Conservation (phyloP, 2,797 vertebrate species). For the Fratercula arctica region DNA sequence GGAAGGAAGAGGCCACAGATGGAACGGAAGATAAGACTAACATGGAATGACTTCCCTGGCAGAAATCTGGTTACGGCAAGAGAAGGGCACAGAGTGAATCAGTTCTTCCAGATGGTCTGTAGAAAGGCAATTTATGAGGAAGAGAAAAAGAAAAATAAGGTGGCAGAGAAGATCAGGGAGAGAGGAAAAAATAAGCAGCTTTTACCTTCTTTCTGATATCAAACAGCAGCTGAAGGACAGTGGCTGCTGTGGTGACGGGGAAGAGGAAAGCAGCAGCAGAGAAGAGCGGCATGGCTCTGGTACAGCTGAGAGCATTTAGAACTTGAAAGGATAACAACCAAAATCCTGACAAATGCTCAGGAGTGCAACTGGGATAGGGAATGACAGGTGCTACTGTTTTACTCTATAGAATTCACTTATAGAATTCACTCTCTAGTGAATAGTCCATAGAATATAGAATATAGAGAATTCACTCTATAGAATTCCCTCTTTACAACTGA, state of each 20-base stretch:
- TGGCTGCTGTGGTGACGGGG: neutral
- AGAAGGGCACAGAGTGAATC: neutral
- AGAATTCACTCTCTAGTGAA: neutral
- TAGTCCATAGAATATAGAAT: no score
- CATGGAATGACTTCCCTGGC: neutral
- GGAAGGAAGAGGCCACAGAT: neutral
- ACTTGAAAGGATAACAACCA: neutral
- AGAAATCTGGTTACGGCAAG: neutral
- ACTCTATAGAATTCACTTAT: neutral
- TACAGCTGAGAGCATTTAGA: neutral
- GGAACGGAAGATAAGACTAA: neutral
- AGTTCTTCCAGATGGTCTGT: neutral
- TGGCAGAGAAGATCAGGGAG: neutral
- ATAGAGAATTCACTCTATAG: neutral
- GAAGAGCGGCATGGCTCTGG: neutral
- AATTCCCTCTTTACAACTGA: neutral
- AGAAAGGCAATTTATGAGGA: neutral
- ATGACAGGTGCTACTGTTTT: neutral
- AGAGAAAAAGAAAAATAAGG: neutral
- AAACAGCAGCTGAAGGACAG: neutral
- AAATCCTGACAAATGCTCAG: neutral
- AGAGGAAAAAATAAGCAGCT: neutral
- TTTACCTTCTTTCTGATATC: neutral
- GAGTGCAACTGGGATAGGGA: neutral
- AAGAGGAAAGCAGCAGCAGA: neutral